phyloP scores from a whole-genome alignment of 2,113 vertebrate genomes.

The Datnioides undecimradiatus region DNA sequence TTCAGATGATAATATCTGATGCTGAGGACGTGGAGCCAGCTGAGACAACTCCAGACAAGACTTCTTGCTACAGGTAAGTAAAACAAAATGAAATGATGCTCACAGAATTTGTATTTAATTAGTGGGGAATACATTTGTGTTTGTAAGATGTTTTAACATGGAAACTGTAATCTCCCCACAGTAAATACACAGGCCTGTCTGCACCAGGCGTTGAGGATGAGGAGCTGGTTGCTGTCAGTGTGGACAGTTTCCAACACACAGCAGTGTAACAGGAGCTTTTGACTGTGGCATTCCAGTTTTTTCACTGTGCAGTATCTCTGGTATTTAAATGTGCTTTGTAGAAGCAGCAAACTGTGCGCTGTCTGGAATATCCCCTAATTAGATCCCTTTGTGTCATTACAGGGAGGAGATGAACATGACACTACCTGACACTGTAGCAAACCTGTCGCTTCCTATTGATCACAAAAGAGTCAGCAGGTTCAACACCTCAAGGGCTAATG shows the following conservation, averaged over 20 bases:
- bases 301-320: not conserved
- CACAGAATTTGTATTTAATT: not conserved
- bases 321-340: not conserved
- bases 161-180: not conserved
- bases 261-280: not conserved
- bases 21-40: not conserved
- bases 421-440: not conserved
- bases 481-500: constrained; percentile 26
- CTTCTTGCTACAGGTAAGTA: constrained; percentile 1
- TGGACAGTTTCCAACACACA: not conserved
- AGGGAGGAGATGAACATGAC: not conserved
- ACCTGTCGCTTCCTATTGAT: not conserved
- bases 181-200: not conserved
- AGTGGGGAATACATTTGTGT: not conserved
- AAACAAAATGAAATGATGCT: constrained; percentile 1
- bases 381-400: not conserved
- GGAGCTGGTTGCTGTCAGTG: not conserved
- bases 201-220: not conserved
- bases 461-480: constrained; percentile 38
- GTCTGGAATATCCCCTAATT: not conserved
- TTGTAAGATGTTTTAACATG: constrained; percentile 7
- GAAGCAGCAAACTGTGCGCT: too few relatives aligned
- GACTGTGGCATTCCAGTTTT: not conserved
- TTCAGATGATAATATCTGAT: constrained; percentile 22
- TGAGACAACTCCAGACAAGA: not conserved